These are phyloP conservation scores for Caenorhabditis becei DNA, from an alignment of 2,888 invertebrate genomes.

Conservation along the genomic window DNA sequence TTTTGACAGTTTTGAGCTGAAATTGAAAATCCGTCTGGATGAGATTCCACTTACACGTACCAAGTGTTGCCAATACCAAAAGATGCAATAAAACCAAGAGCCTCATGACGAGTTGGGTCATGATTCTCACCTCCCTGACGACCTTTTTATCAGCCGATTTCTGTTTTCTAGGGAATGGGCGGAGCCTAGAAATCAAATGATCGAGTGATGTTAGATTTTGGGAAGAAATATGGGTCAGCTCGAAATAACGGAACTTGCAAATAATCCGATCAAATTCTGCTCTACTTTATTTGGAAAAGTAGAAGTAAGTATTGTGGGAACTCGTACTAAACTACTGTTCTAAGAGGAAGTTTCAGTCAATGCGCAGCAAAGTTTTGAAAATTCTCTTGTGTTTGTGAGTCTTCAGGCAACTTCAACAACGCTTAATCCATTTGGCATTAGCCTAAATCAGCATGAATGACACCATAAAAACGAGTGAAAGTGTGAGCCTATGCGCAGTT, in stretches of 20 bases:
- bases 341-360: too few species aligned
- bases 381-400: too few species aligned
- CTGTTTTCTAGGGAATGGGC: background rate
- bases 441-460: too few species aligned
- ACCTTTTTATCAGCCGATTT: background rate
- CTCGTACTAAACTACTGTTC: too few species aligned
- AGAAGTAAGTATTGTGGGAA: too few species aligned
- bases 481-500: too few species aligned
- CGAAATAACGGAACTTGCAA: background rate
- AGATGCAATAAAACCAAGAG: background rate
- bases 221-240: background rate
- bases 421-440: too few species aligned
- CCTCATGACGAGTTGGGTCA: too few species aligned
- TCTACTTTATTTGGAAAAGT: too few species aligned
- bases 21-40: conserved; percentile 3
- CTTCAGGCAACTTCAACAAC: too few species aligned
- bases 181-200: conserved; percentile 3
- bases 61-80: background rate
- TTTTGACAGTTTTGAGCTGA: conserved; percentile 44
- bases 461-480: too few species aligned
- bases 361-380: too few species aligned
- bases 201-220: background rate
- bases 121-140: background rate
- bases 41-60: background rate
- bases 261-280: background rate